These are phyloP conservation scores for Oikopleura dioica DNA, from an alignment of 23 tunicate species.

Conservation along the genomic window DNA sequence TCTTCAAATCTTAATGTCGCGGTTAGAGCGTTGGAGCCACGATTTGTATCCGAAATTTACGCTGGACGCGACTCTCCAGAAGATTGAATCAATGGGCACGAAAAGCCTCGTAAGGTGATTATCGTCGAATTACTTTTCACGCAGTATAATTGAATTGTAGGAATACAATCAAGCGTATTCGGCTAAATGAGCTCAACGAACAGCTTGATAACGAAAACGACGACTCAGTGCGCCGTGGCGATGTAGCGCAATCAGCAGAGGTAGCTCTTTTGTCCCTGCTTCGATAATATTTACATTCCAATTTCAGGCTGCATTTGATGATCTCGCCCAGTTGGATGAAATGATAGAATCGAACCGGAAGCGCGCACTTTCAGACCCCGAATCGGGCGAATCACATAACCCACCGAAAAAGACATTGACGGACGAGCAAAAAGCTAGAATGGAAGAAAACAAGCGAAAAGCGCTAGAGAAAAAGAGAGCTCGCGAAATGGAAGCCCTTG, in stretches of 20 bases:
- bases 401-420: background rate
- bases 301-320: no score
- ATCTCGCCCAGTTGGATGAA: no score
- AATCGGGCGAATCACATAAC: background rate
- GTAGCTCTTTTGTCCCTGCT: no score
- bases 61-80: background rate
- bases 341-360: no score
- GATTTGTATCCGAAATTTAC: background rate
- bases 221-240: no score
- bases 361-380: background rate
- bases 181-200: background rate
- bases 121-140: no score
- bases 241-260: no score
- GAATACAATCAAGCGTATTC: background rate
- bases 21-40: background rate
- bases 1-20: background rate
- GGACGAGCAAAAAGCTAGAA: background rate
- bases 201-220: background rate
- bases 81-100: constrained; percentile 4
- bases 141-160: no score
- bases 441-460: background rate
- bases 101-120: background rate
- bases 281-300: no score
- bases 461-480: background rate
- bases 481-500: background rate